Evolutionary conservation across 2,888 invertebrate genomes (phyloP).

Genomic region (Cabera pusaria): DNA sequence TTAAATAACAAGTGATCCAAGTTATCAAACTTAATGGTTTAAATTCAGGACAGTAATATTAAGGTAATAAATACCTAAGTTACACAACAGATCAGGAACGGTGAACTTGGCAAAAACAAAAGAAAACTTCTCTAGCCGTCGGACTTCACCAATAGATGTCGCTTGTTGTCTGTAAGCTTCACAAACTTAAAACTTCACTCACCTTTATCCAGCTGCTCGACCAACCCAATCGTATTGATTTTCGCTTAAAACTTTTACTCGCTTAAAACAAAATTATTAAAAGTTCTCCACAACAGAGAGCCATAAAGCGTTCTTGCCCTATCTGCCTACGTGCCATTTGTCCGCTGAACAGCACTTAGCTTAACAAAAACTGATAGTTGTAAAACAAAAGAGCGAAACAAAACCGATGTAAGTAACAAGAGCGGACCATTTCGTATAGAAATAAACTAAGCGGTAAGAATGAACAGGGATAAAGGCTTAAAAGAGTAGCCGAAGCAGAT

Average conservation of each 20-base stretch:
- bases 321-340: constrained; percentile 75
- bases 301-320: constrained; percentile 60
- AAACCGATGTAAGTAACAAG: constrained; percentile 71
- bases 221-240: constrained; percentile 30
- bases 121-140: constrained; percentile 18
- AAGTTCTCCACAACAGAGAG: constrained; percentile 33
- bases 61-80: too few species aligned
- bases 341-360: constrained; percentile 79
- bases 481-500: constrained; percentile 82
- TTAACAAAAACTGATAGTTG: constrained; percentile 83
- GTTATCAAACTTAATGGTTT: too few species aligned
- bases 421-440: constrained; percentile 74
- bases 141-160: constrained; percentile 24
- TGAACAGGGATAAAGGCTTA: constrained; percentile 82
- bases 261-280: constrained; percentile 45
- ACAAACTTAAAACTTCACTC: constrained; percentile 26
- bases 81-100: too few species aligned
- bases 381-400: constrained; percentile 77
- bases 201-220: constrained; percentile 24
- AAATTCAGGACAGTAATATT: too few species aligned
- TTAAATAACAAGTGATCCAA: too few species aligned
- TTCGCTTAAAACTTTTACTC: constrained; percentile 37
- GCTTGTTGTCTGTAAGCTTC: constrained; percentile 15
- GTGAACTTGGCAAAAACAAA: constrained; percentile 11
- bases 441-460: constrained; percentile 83